Evolutionary conservation across 2,888 invertebrate genomes (phyloP), one percentile per base, ranked within the genome.

Genomic region (Rhingia campestris): DNA sequence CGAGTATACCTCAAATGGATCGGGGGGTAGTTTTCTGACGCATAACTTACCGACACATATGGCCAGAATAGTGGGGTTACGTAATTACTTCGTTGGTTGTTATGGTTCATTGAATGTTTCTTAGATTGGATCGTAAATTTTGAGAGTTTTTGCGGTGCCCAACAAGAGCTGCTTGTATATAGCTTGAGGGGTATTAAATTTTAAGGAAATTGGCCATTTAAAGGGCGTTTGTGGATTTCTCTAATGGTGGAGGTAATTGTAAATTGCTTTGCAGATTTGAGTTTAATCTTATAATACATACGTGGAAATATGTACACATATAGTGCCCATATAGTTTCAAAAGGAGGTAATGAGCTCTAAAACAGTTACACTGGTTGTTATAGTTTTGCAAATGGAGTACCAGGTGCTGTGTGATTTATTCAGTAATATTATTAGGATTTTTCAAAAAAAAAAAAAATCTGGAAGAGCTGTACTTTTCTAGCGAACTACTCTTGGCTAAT

Each of bases 11-110:
- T 58, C 14, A n/a, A n/a, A n/a, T 9, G n/a, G 47, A 35, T 41
- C 32, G 0, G 49, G 77, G 67, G 53, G 63, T 82, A 77, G 77
- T 79, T 74, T 64, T 45, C 35, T 30, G 49, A 33, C 56, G 64
- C 64, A 82, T 82, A 82, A 77, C 73, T 82, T 77, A 82, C 54
- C 39, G 77, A 39, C 82, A 77, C 82, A 82, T 82, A 63, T 82
- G 76, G 72, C 33, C 39, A 49, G 33, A 66, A 75, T 76, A 56
- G 53, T 32, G 64, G 59, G 74, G 72, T 77, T 67, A 56, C 67
- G 69, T 63, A 69, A 53, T 74, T 80, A 74, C 80, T 80, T 51
- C n/a, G 69, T 54, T 70, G 66, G 49, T 39, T 61, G 43, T 80
- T 59, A 84, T 75, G 84, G 74, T 73, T 84, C 75, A 80, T 84